These are phyloP conservation scores for Malaclemys terrapin DNA, from an alignment of 2,113 vertebrate genomes.

Conservation along the genomic window DNA sequence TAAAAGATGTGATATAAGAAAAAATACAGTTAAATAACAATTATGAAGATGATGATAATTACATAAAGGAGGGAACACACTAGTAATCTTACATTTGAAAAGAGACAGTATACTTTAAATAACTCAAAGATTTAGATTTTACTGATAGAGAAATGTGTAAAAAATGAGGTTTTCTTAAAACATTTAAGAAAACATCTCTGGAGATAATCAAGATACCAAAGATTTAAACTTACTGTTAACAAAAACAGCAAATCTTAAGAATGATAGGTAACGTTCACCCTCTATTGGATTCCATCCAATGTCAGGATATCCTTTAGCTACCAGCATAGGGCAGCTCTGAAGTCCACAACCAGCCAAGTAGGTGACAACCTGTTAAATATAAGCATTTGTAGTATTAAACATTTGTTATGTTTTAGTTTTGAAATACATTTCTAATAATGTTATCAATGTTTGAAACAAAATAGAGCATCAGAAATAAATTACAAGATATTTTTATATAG, in stretches of 20 bases:
- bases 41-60: background rate
- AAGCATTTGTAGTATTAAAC: background rate
- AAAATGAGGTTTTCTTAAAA: background rate
- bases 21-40: background rate
- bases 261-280: conserved; percentile 97
- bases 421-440: background rate
- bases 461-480: background rate
- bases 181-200: background rate
- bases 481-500: background rate
- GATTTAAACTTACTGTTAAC: conserved; percentile 90
- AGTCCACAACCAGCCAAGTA: conserved; percentile 97
- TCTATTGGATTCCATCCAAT: conserved; percentile 99
- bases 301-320: conserved; percentile 96
- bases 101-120: background rate
- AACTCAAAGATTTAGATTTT: background rate
- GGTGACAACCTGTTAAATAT: conserved; percentile 90
- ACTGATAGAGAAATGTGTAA: background rate
- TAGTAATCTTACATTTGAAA: background rate
- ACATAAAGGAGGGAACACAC: fast-evolving
- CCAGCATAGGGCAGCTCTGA: conserved; percentile 95
- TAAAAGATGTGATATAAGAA: background rate
- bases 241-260: conserved; percentile 97
- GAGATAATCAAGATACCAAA: background rate
- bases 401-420: background rate
- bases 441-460: background rate